Conservation (phyloP, 2,113 vertebrate species). For the Trochalopteron elliotii region DNA sequence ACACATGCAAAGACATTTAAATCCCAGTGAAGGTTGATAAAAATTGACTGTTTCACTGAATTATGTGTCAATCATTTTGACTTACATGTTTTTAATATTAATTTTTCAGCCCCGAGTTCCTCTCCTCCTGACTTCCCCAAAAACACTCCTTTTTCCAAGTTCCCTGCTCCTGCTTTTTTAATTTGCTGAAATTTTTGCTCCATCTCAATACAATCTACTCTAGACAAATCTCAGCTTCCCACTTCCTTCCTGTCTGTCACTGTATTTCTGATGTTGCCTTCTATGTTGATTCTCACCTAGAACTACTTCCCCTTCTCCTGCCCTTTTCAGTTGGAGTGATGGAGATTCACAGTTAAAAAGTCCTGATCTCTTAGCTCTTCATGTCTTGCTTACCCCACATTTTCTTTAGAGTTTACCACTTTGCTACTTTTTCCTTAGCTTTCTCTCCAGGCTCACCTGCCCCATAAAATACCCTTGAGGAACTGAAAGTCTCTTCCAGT, state of each 20-base stretch:
- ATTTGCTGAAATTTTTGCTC: background rate
- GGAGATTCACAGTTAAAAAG: background rate
- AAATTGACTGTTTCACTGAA: background rate
- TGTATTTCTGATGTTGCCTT: background rate
- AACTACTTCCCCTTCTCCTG: background rate
- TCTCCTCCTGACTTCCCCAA: background rate
- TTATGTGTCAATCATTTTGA: background rate
- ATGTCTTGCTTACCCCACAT: background rate
- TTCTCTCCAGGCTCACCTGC: background rate
- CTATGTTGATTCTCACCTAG: background rate
- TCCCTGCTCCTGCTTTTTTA: background rate
- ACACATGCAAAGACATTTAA: background rate
- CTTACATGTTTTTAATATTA: background rate
- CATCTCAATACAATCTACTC: background rate
- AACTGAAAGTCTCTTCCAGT: background rate
- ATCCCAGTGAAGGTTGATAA: background rate
- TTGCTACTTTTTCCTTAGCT: background rate
- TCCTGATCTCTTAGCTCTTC: background rate
- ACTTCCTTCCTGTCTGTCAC: background rate
- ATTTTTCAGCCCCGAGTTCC: background rate
- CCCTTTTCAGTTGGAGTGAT: background rate
- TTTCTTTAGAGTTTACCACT: background rate
- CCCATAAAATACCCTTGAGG: background rate
- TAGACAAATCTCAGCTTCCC: background rate
- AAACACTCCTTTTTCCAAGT: background rate